phyloP scores from a whole-genome alignment of 2,888 invertebrate genomes.

The Clostera curtula region DNA sequence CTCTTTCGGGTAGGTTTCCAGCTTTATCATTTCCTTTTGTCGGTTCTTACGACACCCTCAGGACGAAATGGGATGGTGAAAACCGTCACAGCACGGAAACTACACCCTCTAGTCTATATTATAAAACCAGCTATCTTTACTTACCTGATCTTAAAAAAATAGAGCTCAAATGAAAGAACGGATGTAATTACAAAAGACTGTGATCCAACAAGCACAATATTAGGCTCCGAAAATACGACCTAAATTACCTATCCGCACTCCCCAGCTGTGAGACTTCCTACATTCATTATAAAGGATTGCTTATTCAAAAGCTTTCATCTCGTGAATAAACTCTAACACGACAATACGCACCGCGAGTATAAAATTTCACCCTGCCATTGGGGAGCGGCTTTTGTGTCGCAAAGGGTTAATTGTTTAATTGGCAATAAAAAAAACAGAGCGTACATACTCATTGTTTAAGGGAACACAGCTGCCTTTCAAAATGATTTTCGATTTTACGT shows the following conservation, averaged over 20 bases:
- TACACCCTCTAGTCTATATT: too few relatives aligned
- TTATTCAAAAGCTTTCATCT: constrained; percentile 45
- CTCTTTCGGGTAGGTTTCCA: too few relatives aligned
- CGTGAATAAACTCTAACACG: constrained; percentile 49
- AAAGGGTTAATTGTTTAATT: constrained; percentile 72
- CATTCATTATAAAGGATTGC: constrained; percentile 29
- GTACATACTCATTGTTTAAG: constrained; percentile 28
- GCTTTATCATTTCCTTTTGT: too few relatives aligned
- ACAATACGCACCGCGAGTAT: constrained; percentile 58
- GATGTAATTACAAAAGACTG: background rate
- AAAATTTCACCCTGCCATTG: constrained; percentile 57
- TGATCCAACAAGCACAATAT: background rate
- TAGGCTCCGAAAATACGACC: constrained; percentile 18
- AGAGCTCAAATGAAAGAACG: too few relatives aligned
- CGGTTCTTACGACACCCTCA: too few relatives aligned
- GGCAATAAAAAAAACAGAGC: constrained; percentile 66
- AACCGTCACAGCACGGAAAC: too few relatives aligned
- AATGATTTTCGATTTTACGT: background rate
- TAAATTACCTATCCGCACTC: constrained; percentile 29
- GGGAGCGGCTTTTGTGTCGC: constrained; percentile 54
- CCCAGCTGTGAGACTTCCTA: constrained; percentile 35
- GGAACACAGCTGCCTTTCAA: constrained; percentile 35
- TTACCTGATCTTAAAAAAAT: too few relatives aligned
- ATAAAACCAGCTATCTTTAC: too few relatives aligned
- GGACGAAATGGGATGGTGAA: too few relatives aligned